Evolutionary conservation across 2,797 vertebrate genomes (phyloP).

Genomic region (Argentina silus): DNA sequence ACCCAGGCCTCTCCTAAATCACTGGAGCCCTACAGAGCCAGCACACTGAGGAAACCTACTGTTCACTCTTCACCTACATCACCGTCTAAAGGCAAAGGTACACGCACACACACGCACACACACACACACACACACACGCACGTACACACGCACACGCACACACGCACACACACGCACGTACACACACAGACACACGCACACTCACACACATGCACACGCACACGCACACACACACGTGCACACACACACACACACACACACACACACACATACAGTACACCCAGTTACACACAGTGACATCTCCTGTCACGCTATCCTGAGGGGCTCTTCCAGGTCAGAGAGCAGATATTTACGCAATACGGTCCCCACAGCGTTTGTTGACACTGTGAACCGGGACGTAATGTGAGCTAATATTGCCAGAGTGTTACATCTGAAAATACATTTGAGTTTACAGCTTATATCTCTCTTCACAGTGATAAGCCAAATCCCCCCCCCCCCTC

Average conservation of each 20-base stretch:
- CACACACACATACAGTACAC: neutral
- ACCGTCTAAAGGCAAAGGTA: conserved; percentile 94
- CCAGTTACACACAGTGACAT: neutral
- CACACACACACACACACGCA: neutral
- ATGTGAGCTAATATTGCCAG: too few relatives aligned
- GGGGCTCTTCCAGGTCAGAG: conserved; percentile 11
- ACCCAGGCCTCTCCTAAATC: conserved; percentile 72
- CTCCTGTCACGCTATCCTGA: conserved; percentile 3
- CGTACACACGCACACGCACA: conserved; percentile 67
- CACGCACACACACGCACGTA: conserved; percentile 63
- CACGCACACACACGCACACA: conserved; percentile 9
- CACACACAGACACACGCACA: conserved; percentile 10
- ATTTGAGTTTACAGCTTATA: too few relatives aligned
- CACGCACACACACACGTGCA: conserved; percentile 30
- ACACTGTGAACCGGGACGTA: neutral
- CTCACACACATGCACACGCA: neutral
- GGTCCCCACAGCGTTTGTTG: neutral
- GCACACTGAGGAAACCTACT: conserved; percentile 83
- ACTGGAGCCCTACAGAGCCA: conserved; percentile 78
- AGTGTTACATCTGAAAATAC: too few relatives aligned
- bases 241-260: conserved; percentile 9
- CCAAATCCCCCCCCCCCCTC: too few relatives aligned
- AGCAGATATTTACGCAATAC: too few relatives aligned
- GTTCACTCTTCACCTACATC: conserved; percentile 93
- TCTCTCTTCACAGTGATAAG: too few relatives aligned